Percentiles rank a stretch among this genome's conserved stretches.
phyloP scores from a whole-genome alignment of 2,797 vertebrate species.

The Pangasius mekongensis region DNA sequence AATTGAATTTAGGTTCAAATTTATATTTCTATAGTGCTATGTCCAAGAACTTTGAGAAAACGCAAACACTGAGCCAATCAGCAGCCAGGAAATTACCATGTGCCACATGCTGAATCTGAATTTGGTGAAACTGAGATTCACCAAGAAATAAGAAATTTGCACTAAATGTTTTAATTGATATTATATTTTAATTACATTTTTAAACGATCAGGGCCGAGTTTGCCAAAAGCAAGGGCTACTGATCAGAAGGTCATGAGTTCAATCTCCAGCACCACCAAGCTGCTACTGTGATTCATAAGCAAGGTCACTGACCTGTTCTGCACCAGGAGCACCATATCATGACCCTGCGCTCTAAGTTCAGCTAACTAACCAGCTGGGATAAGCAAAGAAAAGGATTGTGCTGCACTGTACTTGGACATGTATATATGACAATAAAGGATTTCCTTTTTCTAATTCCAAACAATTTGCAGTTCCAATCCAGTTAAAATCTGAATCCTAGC shows the following conservation, averaged over 20 bases:
- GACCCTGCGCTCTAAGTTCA: neutral
- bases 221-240: neutral
- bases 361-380: constrained; percentile 2
- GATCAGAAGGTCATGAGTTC: neutral
- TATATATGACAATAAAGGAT: neutral
- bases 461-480: neutral
- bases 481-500: neutral
- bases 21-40: neutral
- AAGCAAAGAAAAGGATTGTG: neutral
- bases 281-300: neutral
- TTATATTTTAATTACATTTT: neutral
- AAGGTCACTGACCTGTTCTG: constrained; percentile 1
- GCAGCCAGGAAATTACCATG: neutral
- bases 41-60: neutral
- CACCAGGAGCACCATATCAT: neutral
- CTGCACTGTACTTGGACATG: neutral
- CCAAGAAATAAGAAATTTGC: neutral
- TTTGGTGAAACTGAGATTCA: neutral
- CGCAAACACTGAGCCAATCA: neutral
- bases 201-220: neutral
- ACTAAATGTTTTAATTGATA: neutral
- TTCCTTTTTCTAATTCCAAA: neutral
- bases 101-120: neutral
- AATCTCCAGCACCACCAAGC: neutral
- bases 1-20: neutral